phyloP scores from a whole-genome alignment of 2,888 invertebrate species.

The Gonocerus acuteangulatus region DNA sequence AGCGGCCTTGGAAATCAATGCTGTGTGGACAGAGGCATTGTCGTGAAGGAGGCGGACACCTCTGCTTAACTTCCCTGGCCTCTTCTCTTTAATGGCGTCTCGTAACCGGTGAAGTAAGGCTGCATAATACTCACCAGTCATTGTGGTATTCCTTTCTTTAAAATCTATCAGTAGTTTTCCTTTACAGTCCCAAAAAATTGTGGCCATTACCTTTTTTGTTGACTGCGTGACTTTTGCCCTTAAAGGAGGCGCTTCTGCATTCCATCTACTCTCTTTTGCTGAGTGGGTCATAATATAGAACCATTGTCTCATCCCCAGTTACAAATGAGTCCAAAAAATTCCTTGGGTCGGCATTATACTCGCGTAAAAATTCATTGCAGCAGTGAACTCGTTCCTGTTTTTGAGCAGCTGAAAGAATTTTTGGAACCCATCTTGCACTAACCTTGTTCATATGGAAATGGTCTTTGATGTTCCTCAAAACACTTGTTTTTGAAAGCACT shows the following conservation, averaged over 20 bases:
- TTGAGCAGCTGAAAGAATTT: no score
- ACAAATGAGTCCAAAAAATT: no score
- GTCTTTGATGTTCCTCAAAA: no score
- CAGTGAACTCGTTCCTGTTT: no score
- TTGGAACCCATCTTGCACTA: no score
- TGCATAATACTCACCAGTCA: background rate
- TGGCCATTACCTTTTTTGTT: conserved; percentile 7
- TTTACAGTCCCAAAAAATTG: background rate
- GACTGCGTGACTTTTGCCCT: background rate
- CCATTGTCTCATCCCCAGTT: no score
- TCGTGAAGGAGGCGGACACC: conserved; percentile 1
- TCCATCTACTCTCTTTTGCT: background rate
- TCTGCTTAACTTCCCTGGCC: background rate
- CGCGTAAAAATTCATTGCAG: no score
- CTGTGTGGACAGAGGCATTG: conserved; percentile 8
- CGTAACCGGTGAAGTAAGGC: background rate
- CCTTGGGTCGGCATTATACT: no score
- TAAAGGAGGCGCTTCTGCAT: background rate
- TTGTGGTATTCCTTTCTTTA: conserved; percentile 1
- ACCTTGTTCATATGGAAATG: background rate
- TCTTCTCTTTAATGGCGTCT: conserved; percentile 9
- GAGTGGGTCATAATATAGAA: background rate
- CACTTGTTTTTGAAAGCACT: no score
- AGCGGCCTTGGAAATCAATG: background rate
- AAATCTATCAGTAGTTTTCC: background rate